Evolutionary conservation across 2,888 invertebrate genomes (phyloP).

Genomic region (Congeria kusceri): DNA sequence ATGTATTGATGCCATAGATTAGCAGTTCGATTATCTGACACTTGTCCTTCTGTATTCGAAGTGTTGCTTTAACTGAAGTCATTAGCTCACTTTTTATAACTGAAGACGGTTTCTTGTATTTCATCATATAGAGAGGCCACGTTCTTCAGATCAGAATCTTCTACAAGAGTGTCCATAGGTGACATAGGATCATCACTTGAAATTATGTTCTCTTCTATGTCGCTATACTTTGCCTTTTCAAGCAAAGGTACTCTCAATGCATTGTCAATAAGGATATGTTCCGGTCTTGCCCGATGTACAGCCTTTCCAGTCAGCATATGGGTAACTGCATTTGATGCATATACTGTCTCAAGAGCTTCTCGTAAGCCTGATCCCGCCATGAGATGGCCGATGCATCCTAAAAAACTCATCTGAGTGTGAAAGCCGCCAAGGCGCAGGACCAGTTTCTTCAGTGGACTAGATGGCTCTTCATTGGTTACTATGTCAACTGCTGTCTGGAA

Average conservation of each 20-base stretch:
- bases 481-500: neutral
- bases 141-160: neutral
- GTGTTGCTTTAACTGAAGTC: neutral
- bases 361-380: neutral
- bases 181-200: neutral
- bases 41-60: neutral
- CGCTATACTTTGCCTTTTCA: neutral
- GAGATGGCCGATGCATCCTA: conserved; percentile 13
- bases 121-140: neutral
- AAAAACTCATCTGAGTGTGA: conserved; percentile 7
- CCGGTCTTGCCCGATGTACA: neutral
- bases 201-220: neutral
- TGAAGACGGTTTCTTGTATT: neutral
- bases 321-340: conserved; percentile 4
- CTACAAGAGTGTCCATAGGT: too few relatives aligned
- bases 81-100: neutral
- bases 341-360: conserved; percentile 3
- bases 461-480: neutral
- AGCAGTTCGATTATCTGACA: too few relatives aligned
- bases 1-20: too few relatives aligned
- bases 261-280: neutral
- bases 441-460: neutral
- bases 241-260: neutral
- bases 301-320: conserved; percentile 8
- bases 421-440: conserved; percentile 5